Percentiles rank a stretch among this genome's conserved stretches.
phyloP scores from a whole-genome alignment of 1,140 invertebrate genomes.

The Orchesella cincta region DNA sequence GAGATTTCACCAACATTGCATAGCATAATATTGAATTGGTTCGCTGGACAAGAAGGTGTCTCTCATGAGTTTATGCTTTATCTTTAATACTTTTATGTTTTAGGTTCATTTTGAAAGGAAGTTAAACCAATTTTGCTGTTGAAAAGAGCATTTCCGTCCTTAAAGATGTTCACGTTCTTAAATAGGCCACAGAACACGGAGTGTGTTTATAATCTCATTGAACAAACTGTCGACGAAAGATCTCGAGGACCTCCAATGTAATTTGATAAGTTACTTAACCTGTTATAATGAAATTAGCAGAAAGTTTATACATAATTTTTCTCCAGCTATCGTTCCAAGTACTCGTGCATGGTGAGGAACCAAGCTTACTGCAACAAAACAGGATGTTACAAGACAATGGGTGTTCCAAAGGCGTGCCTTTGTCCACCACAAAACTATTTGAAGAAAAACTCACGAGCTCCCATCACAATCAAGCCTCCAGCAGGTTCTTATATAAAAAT shows the following conservation, averaged over 20 bases:
- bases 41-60: no score
- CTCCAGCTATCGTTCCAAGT: constrained; percentile 41
- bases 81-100: no score
- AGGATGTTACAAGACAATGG: constrained; percentile 42
- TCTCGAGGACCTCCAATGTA: constrained; percentile 44
- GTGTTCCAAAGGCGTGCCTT: constrained; percentile 30
- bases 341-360: constrained; percentile 39
- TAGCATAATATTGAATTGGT: no score
- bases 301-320: constrained; percentile 18
- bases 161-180: constrained; percentile 44
- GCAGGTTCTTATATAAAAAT: neutral
- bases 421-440: constrained; percentile 45
- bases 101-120: no score
- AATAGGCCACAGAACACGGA: constrained; percentile 40
- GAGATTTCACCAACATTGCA: no score
- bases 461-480: constrained; percentile 33
- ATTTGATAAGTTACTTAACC: neutral
- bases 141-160: no score
- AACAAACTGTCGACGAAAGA: neutral
- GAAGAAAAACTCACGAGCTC: constrained; percentile 42
- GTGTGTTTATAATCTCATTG: constrained; percentile 47
- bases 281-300: neutral
- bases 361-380: constrained; percentile 38
- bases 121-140: no score
- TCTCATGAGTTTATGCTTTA: no score